Evolutionary conservation across 2,113 vertebrate genomes (phyloP).

Genomic region (Excalfactoria chinensis): DNA sequence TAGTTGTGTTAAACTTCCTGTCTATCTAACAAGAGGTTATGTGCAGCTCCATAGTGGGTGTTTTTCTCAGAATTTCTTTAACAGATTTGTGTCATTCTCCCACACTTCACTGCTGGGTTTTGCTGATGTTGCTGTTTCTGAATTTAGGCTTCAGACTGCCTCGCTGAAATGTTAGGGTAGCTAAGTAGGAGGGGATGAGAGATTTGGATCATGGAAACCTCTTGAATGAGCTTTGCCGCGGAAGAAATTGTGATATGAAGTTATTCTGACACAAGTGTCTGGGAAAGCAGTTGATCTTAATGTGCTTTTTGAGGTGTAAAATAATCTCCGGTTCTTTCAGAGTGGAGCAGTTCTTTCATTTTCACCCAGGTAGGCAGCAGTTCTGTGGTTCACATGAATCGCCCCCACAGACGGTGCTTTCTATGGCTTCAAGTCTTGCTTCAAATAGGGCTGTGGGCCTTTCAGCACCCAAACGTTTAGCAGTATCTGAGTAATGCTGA

Average conservation of each 20-base stretch:
- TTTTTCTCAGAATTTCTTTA: background rate
- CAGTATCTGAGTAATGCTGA: background rate
- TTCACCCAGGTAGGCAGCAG: slow-evolving; percentile 18
- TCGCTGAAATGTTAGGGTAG: background rate
- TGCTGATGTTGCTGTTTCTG: background rate
- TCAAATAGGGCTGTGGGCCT: background rate
- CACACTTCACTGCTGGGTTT: background rate
- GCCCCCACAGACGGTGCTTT: background rate
- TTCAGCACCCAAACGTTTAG: background rate
- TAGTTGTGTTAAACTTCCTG: background rate
- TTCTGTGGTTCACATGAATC: background rate
- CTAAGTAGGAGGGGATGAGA: background rate
- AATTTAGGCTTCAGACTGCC: background rate
- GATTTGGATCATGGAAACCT: background rate
- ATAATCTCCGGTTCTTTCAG: background rate
- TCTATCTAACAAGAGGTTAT: background rate
- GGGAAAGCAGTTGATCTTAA: background rate
- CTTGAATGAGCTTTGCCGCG: background rate
- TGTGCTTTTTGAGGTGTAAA: background rate
- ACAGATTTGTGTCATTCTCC: background rate
- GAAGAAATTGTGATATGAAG: background rate
- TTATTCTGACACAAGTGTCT: background rate
- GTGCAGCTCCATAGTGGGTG: background rate
- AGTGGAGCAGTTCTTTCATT: slow-evolving; percentile 16
- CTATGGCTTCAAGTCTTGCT: background rate